Evolutionary conservation across 2,888 invertebrate genomes (phyloP).

Genomic region (Lepidochrysops patricia): DNA sequence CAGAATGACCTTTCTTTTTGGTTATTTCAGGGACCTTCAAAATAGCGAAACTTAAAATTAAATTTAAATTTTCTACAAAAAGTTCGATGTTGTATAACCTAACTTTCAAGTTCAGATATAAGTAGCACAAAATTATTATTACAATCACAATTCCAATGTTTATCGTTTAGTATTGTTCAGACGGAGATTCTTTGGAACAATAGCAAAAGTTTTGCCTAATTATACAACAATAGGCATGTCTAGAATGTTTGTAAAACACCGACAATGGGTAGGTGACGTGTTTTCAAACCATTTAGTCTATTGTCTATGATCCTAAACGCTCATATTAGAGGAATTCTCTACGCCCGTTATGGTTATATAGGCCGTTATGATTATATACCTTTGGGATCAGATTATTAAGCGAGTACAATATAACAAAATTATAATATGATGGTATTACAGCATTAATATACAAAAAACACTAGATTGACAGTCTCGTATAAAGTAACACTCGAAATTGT

Average conservation of each 20-base stretch:
- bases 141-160: not conserved
- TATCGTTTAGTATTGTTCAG: not conserved
- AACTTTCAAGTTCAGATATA: not conserved
- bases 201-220: slow-evolving; percentile 5
- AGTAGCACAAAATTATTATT: not conserved
- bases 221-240: slow-evolving; percentile 5
- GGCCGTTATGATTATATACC: not conserved
- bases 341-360: no score
- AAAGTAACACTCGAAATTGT: no score
- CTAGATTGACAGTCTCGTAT: no score
- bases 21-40: no score
- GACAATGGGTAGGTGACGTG: slow-evolving; percentile 1
- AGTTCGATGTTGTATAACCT: no score
- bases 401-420: no score
- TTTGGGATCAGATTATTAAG: not conserved
- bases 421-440: no score
- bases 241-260: slow-evolving; percentile 13
- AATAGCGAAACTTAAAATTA: no score
- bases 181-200: slow-evolving; percentile 6
- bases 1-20: no score
- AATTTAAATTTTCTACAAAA: no score
- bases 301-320: not conserved
- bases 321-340: not conserved
- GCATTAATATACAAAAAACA: no score
- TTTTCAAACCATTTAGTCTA: not conserved